Percentiles rank a stretch among this genome's conserved stretches.
Evolutionary conservation across 2,888 invertebrate genomes (phyloP).

Genomic region (Oscheius sp.): DNA sequence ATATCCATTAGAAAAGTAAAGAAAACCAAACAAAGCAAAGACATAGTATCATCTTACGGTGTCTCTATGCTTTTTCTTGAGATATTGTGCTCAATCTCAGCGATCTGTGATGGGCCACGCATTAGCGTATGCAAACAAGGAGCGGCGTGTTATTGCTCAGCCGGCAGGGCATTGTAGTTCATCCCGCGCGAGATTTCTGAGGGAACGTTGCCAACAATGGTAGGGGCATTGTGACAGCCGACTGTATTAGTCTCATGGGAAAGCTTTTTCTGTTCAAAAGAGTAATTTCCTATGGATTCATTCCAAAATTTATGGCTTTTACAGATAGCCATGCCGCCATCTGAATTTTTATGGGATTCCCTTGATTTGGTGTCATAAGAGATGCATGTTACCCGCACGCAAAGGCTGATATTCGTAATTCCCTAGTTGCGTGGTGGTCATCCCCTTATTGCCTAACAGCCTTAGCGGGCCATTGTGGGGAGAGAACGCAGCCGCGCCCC

Average conservation of each 20-base stretch:
- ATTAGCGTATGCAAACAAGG: constrained; percentile 40
- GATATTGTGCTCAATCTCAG: constrained; percentile 30
- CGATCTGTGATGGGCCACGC: constrained; percentile 35
- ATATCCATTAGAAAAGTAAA: not conserved
- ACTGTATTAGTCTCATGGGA: not conserved
- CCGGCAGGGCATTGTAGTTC: constrained; percentile 26
- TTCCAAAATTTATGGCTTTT: too few species aligned
- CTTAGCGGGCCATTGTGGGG: constrained; percentile 37
- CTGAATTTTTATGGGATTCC: constrained; percentile 1
- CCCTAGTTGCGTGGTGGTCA: constrained; percentile 34
- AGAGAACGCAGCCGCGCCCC: constrained; percentile 15
- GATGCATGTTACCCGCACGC: constrained; percentile 31
- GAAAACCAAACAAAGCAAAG: not conserved
- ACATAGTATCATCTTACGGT: constrained; percentile 1
- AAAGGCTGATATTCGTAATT: constrained; percentile 25
- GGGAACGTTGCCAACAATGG: too few species aligned
- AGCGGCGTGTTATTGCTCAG: constrained; percentile 22
- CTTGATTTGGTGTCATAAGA: constrained; percentile 17
- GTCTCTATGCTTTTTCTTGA: not conserved
- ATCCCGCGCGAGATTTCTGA: constrained; percentile 16
- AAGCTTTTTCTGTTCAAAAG: not conserved
- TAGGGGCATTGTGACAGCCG: not conserved
- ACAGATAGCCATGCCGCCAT: not conserved
- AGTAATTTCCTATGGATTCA: too few species aligned
- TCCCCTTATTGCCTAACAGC: constrained; percentile 40